phyloP scores from a whole-genome alignment of 64 coral and sea anemone species.

The Dendrophyllia cribrosa region DNA sequence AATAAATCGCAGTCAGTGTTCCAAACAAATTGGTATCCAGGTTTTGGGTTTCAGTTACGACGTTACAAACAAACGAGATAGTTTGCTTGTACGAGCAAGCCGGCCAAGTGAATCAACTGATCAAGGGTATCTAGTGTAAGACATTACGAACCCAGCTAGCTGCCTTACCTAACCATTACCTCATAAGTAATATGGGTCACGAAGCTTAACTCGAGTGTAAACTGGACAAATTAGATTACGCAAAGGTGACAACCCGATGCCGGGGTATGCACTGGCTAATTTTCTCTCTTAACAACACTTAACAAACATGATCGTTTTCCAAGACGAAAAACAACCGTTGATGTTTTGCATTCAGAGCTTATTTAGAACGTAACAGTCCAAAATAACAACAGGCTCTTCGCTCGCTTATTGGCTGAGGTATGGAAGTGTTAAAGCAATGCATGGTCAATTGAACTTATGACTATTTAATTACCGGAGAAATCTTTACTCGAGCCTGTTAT shows the following conservation, averaged over 20 bases:
- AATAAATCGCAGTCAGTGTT: background rate
- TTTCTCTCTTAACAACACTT: background rate
- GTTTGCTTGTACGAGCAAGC: conserved; percentile 43
- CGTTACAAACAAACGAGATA: background rate
- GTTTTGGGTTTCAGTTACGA: background rate
- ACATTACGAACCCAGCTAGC: background rate
- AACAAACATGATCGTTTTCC: background rate
- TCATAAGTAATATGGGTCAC: conserved; percentile 69
- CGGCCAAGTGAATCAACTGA: conserved; percentile 51
- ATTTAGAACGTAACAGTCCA: background rate
- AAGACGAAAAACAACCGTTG: conserved; percentile 3
- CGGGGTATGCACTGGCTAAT: background rate
- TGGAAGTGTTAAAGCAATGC: background rate
- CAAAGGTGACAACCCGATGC: background rate
- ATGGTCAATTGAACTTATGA: background rate
- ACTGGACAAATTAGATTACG: conserved; percentile 34
- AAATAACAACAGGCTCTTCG: background rate
- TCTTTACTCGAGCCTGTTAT: background rate
- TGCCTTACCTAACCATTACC: conserved; percentile 57
- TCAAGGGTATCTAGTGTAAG: conserved; percentile 7
- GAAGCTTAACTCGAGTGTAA: background rate
- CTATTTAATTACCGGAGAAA: background rate
- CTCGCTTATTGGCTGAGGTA: background rate
- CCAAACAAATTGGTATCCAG: background rate
- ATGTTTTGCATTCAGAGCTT: background rate